These are phyloP conservation scores for Trogon surrucura DNA, from an alignment of 2,113 vertebrate species.

Conservation along the genomic window DNA sequence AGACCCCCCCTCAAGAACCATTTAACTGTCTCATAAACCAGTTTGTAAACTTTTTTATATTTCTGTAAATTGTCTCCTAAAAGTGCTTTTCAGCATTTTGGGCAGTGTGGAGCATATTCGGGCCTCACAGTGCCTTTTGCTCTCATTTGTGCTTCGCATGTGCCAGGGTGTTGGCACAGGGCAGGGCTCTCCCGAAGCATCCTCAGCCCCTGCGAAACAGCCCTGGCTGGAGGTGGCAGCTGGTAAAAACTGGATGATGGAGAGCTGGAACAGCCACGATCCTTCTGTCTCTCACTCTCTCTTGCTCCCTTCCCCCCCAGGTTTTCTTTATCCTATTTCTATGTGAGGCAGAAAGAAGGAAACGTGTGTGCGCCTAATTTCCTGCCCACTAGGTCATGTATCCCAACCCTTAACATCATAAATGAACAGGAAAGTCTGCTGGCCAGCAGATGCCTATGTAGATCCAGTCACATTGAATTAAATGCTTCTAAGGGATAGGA, in stretches of 20 bases:
- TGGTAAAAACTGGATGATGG: neutral
- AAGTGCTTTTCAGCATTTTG: constrained; percentile 13
- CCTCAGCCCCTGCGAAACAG: neutral
- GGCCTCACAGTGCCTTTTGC: neutral
- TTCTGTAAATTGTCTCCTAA: constrained; percentile 62
- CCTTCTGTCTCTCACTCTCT: neutral
- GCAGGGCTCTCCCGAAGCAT: neutral
- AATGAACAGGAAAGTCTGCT: neutral
- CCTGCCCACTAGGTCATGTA: neutral
- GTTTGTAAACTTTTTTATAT: constrained; percentile 68
- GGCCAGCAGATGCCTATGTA: neutral
- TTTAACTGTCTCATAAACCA: constrained; percentile 57
- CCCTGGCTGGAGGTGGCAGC: neutral
- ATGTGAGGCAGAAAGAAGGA: neutral
- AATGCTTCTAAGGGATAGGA: neutral
- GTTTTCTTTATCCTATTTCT: neutral
- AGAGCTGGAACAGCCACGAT: neutral
- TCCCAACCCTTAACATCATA: neutral
- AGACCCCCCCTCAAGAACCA: constrained; percentile 26
- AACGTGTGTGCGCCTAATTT: neutral
- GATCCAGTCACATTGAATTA: neutral
- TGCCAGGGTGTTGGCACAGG: neutral
- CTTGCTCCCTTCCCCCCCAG: neutral
- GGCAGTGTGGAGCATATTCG: fast-evolving
- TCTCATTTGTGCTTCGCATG: neutral